Evolutionary conservation across 1,140 invertebrate genomes (phyloP).

Genomic region (Drosophila repletoides): DNA sequence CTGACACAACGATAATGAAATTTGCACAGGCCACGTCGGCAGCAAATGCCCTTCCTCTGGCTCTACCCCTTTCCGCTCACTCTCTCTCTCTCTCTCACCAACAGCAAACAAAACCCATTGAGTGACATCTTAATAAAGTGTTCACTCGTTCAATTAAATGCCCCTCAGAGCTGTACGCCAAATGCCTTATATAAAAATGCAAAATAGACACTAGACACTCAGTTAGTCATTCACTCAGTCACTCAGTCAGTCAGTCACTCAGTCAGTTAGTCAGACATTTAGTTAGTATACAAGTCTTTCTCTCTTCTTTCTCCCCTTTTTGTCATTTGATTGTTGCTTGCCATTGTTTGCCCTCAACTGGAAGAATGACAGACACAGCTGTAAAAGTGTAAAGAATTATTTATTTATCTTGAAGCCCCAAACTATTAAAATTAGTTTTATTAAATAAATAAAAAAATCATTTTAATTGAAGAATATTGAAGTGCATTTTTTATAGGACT

Average conservation of each 20-base stretch:
- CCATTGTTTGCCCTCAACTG: conserved; percentile 29
- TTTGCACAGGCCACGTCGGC: conserved; percentile 61
- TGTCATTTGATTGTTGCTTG: conserved; percentile 44
- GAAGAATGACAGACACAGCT: not conserved
- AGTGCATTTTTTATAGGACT: no score
- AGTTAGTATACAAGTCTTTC: conserved; percentile 20
- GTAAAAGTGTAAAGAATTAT: not conserved
- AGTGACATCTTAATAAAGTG: conserved; percentile 81
- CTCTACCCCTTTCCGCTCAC: not conserved
- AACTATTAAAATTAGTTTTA: no score
- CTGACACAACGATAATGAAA: conserved; percentile 76
- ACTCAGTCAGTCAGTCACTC: conserved; percentile 20
- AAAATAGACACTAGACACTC: conserved; percentile 47
- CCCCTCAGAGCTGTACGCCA: conserved; percentile 23
- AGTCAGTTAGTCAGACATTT: conserved; percentile 10
- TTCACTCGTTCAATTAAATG: conserved; percentile 79
- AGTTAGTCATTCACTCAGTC: conserved; percentile 9
- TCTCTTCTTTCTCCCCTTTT: conserved; percentile 2
- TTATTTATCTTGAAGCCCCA: no score
- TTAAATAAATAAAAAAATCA: not conserved
- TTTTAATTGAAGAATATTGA: no score
- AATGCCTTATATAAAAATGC: conserved; percentile 49
- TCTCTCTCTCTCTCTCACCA: no score
- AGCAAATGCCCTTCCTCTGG: not conserved
- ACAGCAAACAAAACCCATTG: conserved; percentile 66